Conservation (phyloP, 2,113 vertebrate species). For the Grammomys dolichurus region DNA sequence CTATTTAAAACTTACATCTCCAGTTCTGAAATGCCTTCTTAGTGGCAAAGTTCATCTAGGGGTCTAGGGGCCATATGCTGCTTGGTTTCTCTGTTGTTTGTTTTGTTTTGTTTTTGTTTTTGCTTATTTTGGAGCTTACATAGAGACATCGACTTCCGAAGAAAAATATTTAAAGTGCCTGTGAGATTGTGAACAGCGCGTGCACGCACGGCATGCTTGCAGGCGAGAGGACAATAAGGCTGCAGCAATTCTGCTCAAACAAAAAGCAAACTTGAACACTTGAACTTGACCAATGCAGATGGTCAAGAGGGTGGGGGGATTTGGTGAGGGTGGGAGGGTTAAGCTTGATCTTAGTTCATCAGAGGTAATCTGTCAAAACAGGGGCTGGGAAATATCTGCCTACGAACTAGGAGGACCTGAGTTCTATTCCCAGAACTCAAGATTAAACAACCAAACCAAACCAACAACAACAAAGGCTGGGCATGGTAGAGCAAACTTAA, state of each 20-base stretch:
- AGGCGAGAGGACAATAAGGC: accelerated
- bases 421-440: neutral
- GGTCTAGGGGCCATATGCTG: constrained; percentile 68
- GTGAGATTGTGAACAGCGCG: neutral
- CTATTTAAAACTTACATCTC: constrained; percentile 84
- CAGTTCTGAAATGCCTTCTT: constrained; percentile 74
- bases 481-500: neutral
- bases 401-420: neutral
- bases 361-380: constrained; percentile 47
- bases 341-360: neutral
- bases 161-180: neutral
- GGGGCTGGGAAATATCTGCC: neutral
- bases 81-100: constrained; percentile 28
- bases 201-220: neutral
- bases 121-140: neutral
- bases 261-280: neutral
- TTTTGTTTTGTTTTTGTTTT: neutral
- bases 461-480: neutral
- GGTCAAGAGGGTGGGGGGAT: neutral
- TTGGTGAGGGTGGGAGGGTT: neutral
- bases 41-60: constrained; percentile 80
- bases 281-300: constrained; percentile 18
- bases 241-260: neutral
- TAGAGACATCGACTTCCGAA: neutral
- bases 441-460: neutral